Conservation (phyloP, 2,888 invertebrate genomes). For the Watsonalla binaria region DNA sequence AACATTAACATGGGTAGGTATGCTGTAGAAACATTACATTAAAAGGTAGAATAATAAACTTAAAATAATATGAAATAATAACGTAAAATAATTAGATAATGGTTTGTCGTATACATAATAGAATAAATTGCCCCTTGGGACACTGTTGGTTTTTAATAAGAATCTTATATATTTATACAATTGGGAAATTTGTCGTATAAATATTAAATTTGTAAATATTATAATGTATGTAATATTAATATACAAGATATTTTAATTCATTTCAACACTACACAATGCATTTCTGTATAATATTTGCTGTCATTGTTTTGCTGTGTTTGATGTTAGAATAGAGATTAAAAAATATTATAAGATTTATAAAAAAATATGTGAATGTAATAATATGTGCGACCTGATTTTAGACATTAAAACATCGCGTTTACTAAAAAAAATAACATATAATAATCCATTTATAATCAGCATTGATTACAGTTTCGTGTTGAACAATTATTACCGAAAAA, state of each 20-base stretch:
- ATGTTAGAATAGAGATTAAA: conserved; percentile 52
- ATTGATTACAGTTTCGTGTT: neutral
- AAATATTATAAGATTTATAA: conserved; percentile 12
- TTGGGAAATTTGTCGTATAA: conserved; percentile 23
- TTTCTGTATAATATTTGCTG: conserved; percentile 55
- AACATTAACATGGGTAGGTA: no score
- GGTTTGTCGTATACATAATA: conserved; percentile 17
- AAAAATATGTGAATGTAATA: conserved; percentile 22
- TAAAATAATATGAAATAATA: conserved; percentile 5
- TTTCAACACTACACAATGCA: conserved; percentile 29
- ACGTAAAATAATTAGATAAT: conserved; percentile 6
- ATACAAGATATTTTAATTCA: conserved; percentile 10
- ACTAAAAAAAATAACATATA: neutral
- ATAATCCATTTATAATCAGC: neutral
- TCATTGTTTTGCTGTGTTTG: conserved; percentile 67
- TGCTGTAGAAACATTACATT: no score
- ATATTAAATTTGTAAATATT: conserved; percentile 28
- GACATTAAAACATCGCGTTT: conserved; percentile 22
- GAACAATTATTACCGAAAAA: conserved; percentile 4
- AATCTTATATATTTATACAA: conserved; percentile 46
- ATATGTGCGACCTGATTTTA: conserved; percentile 55
- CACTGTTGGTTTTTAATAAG: conserved; percentile 31
- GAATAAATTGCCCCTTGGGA: conserved; percentile 13
- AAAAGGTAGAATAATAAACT: neutral
- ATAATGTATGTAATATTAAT: conserved; percentile 7